Conservation (phyloP, 2,888 invertebrate genomes). For the Pyrrhia umbra region DNA sequence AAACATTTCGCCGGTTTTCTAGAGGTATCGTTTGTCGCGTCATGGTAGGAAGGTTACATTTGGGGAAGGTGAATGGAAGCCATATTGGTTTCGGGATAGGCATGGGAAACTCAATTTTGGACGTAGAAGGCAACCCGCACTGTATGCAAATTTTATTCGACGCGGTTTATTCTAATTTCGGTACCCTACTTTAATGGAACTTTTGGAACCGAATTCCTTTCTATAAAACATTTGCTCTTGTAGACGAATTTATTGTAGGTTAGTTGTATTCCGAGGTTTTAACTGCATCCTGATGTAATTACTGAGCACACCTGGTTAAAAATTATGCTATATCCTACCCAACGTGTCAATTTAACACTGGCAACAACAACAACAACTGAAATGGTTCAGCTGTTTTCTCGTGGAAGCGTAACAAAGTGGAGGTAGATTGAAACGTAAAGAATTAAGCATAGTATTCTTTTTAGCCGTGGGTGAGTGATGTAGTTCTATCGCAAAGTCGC, state of each 20-base stretch:
- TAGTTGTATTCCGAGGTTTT: no score
- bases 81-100: conserved; percentile 75
- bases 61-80: conserved; percentile 51
- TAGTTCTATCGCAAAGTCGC: no score
- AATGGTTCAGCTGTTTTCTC: no score
- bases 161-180: conserved; percentile 71
- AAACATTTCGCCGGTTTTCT: conserved; percentile 53
- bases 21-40: conserved; percentile 16
- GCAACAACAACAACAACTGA: no score
- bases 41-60: conserved; percentile 33
- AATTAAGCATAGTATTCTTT: no score
- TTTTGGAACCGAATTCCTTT: conserved; percentile 59
- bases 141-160: conserved; percentile 73
- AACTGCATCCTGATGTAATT: no score
- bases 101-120: conserved; percentile 74
- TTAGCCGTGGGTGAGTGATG: no score
- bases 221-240: conserved; percentile 26
- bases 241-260: conserved; percentile 5
- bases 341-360: no score
- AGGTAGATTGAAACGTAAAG: no score
- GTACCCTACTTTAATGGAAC: conserved; percentile 54
- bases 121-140: conserved; percentile 63
- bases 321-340: no score
- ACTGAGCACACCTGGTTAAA: no score
- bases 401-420: no score